A percentile compares a stretch with the other conserved stretches of the same genome.
Conservation (phyloP, 1,140 invertebrate genomes). For the Sinella curviseta region DNA sequence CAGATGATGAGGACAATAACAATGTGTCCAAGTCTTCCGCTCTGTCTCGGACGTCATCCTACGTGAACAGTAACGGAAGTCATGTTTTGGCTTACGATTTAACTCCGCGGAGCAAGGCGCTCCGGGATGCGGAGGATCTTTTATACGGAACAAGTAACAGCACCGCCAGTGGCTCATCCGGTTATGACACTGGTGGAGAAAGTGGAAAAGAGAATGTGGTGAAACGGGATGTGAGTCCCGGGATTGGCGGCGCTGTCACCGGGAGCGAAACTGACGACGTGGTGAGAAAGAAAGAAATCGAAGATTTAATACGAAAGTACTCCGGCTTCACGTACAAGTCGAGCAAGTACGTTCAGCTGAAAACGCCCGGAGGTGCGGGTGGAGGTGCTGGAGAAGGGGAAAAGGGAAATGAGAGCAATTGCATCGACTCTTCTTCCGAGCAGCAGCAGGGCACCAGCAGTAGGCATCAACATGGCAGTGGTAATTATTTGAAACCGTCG, state of each 20-base stretch:
- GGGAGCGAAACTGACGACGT: conserved; percentile 38
- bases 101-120: conserved; percentile 33
- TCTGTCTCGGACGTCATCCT: background rate
- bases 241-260: background rate
- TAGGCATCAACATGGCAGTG: background rate
- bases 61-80: background rate
- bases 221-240: background rate
- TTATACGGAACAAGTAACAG: background rate
- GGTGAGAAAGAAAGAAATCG: conserved; percentile 47
- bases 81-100: conserved; percentile 48
- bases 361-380: conserved; percentile 18
- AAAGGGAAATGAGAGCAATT: background rate
- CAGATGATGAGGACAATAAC: conserved; percentile 37
- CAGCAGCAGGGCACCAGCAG: background rate
- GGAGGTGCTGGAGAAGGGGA: background rate
- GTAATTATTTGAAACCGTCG: background rate
- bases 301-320: conserved; percentile 49
- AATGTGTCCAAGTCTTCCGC: conserved; percentile 1
- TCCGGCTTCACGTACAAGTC: conserved; percentile 46
- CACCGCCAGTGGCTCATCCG: background rate
- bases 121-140: conserved; percentile 41
- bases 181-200: background rate
- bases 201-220: background rate
- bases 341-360: conserved; percentile 45
- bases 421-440: no score